phyloP scores from a whole-genome alignment of 2,888 invertebrate genomes.

The Tinea pellionella region DNA sequence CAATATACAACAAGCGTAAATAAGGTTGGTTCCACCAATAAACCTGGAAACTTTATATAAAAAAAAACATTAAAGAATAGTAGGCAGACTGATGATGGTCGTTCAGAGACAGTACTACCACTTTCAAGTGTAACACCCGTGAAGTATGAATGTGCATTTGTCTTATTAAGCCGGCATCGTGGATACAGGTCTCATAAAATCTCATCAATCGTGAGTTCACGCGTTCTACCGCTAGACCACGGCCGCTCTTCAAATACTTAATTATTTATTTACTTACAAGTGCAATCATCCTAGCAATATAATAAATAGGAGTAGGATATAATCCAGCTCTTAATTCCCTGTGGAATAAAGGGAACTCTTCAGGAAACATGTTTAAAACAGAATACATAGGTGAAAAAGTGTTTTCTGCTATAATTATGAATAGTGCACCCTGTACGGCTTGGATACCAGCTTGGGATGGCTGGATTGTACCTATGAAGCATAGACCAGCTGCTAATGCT shows the following conservation, averaged over 20 bases:
- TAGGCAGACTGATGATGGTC: too few species aligned
- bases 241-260: too few species aligned
- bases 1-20: constrained; percentile 88
- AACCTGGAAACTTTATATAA: constrained; percentile 83
- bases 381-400: constrained; percentile 94
- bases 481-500: constrained; percentile 84
- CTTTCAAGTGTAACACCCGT: too few species aligned
- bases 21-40: constrained; percentile 83
- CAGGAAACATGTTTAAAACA: constrained; percentile 85
- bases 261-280: constrained; percentile 83
- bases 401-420: constrained; percentile 89
- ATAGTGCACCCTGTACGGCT: constrained; percentile 88
- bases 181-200: too few species aligned
- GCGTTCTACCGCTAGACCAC: too few species aligned
- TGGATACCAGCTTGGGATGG: constrained; percentile 86
- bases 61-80: too few species aligned
- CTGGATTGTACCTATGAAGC: constrained; percentile 81
- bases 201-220: too few species aligned
- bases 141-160: too few species aligned
- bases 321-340: constrained; percentile 86
- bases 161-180: too few species aligned
- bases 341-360: constrained; percentile 81
- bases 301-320: constrained; percentile 84
- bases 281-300: constrained; percentile 81
- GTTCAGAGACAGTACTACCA: too few species aligned